Base-by-base conservation (phyloP, 2,113 vertebrate species). In the Trinectes maculatus region DNA sequence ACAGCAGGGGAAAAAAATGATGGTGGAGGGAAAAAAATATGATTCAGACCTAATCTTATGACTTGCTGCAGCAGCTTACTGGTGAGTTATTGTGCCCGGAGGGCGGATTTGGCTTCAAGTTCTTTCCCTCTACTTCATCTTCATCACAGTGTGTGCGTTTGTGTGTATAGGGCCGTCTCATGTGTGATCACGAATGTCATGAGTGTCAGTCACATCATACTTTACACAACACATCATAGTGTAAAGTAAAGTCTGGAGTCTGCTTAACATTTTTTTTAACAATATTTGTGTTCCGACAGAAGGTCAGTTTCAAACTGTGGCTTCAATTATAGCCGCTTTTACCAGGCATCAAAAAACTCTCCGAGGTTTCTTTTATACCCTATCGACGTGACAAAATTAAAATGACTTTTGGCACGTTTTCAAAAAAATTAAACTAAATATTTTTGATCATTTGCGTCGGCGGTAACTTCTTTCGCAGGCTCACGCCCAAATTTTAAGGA, bases 1-100 rank as follows among this genome's bases (percentile, higher is more conserved):
- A 87, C 49, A 51, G 68, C 85, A 83, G 79, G 56, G 62, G 71
- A 84, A 82, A 89, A 36, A 28, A 87, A 87, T 72, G 82, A 89
- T 74, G 83, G 80, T 77, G 1, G 77, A 24, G 25, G 39, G 28
- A 47, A 47, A 43, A 76, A 68, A 72, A 85, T 79, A 84, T 83
- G 84, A 90, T 89, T 91, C 75, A 72, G 82, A 87, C 74, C 82
- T 89, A 86, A 90, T 92, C 80, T 89, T 62, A 44, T 0, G 28
- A 80, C 87, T 85, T 81, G 75, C 75, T 62, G 79, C 76, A 46
- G 84, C 78, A 85, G 85, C 70, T 81, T 75, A 84, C 71, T 37
- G 39, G 75, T 79, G 85, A 91, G 77, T 86, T 91, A 89, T 90
- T 89, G 84, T 82, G 83, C 68, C 84, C 80, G 33, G 16, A 80